A percentile compares a stretch with the other conserved stretches of the same genome.
phyloP scores from a whole-genome alignment of 2,797 vertebrate species.

The Bradypodion ventrale region DNA sequence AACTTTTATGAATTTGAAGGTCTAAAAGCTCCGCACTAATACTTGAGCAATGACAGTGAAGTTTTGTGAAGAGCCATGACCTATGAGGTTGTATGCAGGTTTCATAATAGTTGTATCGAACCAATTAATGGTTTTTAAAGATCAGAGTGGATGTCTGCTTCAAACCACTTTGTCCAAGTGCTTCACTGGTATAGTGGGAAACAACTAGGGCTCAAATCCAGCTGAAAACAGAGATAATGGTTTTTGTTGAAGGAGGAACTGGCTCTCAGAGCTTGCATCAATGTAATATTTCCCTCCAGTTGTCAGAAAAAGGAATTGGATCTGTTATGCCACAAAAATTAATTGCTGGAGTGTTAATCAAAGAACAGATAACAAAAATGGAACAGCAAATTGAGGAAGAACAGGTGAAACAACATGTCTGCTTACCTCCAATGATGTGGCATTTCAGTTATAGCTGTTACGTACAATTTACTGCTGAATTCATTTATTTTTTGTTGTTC shows the following conservation, averaged over 20 bases:
- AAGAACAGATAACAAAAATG: not conserved
- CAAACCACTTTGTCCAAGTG: not conserved
- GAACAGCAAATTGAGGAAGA: not conserved
- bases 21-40: not conserved
- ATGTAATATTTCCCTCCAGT: not conserved
- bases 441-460: not conserved
- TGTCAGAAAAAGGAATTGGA: not conserved
- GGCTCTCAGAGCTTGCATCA: not conserved
- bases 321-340: not conserved
- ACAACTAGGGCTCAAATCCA: not conserved
- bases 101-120: not conserved
- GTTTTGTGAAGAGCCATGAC: not conserved
- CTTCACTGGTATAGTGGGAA: not conserved
- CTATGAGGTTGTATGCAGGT: not conserved
- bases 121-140: not conserved
- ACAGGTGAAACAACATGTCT: not conserved
- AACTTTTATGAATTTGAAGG: not conserved
- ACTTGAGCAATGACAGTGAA: not conserved
- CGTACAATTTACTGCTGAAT: conserved; percentile 3
- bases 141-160: not conserved
- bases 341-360: too few species aligned
- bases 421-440: not conserved
- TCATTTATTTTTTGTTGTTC: conserved; percentile 26
- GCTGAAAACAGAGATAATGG: not conserved
- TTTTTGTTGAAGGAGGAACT: not conserved